These are phyloP conservation scores for Dasypus novemcinctus DNA, from an alignment of 2,113 vertebrate species.

Conservation along the genomic window DNA sequence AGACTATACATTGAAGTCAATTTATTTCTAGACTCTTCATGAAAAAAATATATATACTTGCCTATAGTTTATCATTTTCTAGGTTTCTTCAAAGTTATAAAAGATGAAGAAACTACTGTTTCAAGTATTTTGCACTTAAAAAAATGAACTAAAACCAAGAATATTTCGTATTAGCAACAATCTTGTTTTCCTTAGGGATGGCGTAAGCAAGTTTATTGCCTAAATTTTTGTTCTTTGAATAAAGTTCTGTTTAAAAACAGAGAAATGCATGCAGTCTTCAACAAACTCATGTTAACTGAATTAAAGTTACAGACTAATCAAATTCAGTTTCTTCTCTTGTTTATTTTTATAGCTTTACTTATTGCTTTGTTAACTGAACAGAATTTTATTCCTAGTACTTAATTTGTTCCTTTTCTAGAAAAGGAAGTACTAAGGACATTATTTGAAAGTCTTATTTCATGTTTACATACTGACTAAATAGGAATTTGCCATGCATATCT, in stretches of 20 bases:
- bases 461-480: neutral
- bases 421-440: neutral
- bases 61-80: conserved; percentile 18
- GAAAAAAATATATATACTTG: neutral
- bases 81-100: conserved; percentile 23
- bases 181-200: neutral
- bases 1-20: conserved; percentile 41
- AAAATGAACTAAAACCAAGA: neutral
- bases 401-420: neutral
- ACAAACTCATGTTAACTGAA: neutral
- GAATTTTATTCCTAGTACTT: neutral
- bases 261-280: neutral
- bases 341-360: neutral
- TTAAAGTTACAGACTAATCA: neutral
- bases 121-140: conserved; percentile 28
- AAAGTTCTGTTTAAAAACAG: neutral
- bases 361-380: neutral
- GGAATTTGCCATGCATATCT: neutral
- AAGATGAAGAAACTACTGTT: conserved; percentile 32
- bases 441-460: neutral
- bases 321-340: neutral
- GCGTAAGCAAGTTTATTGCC: neutral
- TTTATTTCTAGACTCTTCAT: too few species aligned
- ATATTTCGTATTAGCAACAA: neutral
- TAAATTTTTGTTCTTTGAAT: too few species aligned